Evolutionary conservation across 2,113 vertebrate species (phyloP), one percentile per base, ranked within the genome.

Genomic region (Austrofundulus limnaeus): DNA sequence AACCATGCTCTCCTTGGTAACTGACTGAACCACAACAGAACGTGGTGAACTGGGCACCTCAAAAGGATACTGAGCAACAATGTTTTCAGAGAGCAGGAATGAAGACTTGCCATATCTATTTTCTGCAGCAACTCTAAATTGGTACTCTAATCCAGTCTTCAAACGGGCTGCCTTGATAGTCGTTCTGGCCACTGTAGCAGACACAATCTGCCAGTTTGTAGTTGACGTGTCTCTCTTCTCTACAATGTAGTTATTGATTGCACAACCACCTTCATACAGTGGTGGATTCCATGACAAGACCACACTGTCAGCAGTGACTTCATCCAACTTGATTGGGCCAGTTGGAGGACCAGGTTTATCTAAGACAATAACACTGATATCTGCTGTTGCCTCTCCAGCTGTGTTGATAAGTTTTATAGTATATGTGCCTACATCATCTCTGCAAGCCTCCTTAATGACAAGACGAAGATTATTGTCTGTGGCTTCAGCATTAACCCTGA

Each of bases 191-290:
- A 99, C 95, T 28, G 97, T 99, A 46, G 96, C 96, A 75, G 97
- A 98, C 57, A 99, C 95, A 83, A 95, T 96, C 65, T 98, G 96
- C 97, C 97, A 99, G 77, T 92, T 91, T 2, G 95, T 98, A n/a
- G 96, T 98, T n/a, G 97, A 96, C 54, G 97, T 99, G 66, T 99
- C 97, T 87, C 97, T 94, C 88, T 95, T 98, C 86, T 99, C 97
- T 57, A 99, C 96, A 65, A 98, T 92, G 39, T 99, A 99, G 80
- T 98, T 99, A 76, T 95, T 98, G 78, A 99, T 98, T 53, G 91
- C 64, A 73, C 97, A 98, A 68, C 97, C 93, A 57, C 97, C 97
- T 55, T 97, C 95, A 69, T 98, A 98, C 66, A 94, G 94, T 39
- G 97, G 97, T 83, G 94, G 93, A 60, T 93, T 87, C 97, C 97